phyloP scores from a whole-genome alignment of 2,113 vertebrate species.

The Brachirus orientalis region DNA sequence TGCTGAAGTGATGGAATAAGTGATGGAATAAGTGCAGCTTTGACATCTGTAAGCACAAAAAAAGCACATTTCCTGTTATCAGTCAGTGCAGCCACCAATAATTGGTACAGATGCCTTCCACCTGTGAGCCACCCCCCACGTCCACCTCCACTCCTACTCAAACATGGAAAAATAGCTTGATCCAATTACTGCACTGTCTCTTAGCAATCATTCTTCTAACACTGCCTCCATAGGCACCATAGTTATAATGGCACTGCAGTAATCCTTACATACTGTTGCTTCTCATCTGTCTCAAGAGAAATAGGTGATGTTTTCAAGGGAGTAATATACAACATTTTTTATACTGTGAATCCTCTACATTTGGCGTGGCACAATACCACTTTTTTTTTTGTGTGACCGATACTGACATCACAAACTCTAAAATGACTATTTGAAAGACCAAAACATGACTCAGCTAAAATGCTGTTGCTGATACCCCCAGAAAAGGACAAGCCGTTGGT shows the following conservation, averaged over 20 bases:
- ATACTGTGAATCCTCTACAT: no score
- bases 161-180: conserved; percentile 60
- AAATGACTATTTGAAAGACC: no score
- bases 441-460: no score
- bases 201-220: conserved; percentile 26
- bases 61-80: conserved; percentile 31
- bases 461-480: no score
- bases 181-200: conserved; percentile 56
- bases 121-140: conserved; percentile 13
- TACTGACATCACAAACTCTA: no score
- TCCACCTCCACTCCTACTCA: conserved; percentile 45
- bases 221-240: neutral
- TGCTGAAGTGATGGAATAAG: neutral
- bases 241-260: neutral
- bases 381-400: no score
- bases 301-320: neutral
- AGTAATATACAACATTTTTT: no score
- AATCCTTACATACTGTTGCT: neutral
- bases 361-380: no score
- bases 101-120: conserved; percentile 49
- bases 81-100: conserved; percentile 35
- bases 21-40: conserved; percentile 29
- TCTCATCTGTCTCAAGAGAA: conserved; percentile 1
- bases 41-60: conserved; percentile 25
- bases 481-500: no score